Conservation (phyloP, 2,888 invertebrate species). For the Branchellion lobata region DNA sequence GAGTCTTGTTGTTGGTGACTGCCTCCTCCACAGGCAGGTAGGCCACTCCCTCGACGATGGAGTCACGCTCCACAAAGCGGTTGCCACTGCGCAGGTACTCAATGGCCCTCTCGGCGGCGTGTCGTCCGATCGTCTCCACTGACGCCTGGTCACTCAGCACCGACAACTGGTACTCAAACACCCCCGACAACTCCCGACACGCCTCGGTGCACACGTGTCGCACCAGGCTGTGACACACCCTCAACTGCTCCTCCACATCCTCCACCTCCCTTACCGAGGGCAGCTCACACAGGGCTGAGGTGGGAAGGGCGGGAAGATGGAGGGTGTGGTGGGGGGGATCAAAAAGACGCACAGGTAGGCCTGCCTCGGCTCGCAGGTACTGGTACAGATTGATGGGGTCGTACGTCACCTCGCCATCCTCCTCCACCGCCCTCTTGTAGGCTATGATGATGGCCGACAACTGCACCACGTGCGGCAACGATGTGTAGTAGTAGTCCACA, state of each 20-base stretch:
- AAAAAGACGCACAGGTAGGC: constrained; percentile 45
- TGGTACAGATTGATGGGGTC: constrained; percentile 46
- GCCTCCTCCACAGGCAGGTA: constrained; percentile 32
- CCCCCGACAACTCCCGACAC: constrained; percentile 49
- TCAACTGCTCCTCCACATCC: constrained; percentile 44
- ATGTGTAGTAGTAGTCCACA: constrained; percentile 43
- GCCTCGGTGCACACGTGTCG: constrained; percentile 48
- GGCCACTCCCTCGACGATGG: constrained; percentile 48
- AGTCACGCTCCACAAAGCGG: constrained; percentile 50
- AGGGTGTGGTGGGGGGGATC: neutral
- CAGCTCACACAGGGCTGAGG: constrained; percentile 43
- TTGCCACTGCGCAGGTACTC: constrained; percentile 47
- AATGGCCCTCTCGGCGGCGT: constrained; percentile 51
- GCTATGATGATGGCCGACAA: constrained; percentile 47
- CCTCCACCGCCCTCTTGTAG: constrained; percentile 30
- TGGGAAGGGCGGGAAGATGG: constrained; percentile 47
- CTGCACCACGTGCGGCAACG: constrained; percentile 47
- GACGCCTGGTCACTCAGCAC: constrained; percentile 48
- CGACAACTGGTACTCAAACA: constrained; percentile 51
- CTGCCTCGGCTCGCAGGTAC: constrained; percentile 44
- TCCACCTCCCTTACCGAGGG: constrained; percentile 45
- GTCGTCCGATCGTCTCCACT: constrained; percentile 48
- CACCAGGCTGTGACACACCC: constrained; percentile 45
- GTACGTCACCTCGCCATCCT: neutral
- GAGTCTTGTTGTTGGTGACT: constrained; percentile 27